phyloP scores from a whole-genome alignment of 2,888 invertebrate species.

The Entomobrya multifasciata region DNA sequence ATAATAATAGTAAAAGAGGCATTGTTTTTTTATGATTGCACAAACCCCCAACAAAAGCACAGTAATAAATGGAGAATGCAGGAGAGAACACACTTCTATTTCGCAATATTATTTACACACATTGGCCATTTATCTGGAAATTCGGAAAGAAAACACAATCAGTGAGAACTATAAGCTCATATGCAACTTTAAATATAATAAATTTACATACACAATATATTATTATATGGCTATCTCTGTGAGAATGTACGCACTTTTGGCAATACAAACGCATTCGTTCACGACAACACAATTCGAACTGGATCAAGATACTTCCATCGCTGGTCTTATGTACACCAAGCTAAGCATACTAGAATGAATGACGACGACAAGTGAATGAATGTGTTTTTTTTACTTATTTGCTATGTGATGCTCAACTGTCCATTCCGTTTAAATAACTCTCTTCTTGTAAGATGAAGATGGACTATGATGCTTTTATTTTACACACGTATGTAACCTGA shows the following conservation, averaged over 20 bases:
- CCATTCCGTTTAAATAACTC: background rate
- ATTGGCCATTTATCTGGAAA: background rate
- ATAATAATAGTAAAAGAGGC: background rate
- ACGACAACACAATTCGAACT: background rate
- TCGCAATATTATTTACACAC: constrained; percentile 25
- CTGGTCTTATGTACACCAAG: background rate
- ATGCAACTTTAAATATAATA: no score
- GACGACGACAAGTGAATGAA: constrained; percentile 1
- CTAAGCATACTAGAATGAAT: no score
- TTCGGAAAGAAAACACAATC: no score
- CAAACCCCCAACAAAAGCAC: background rate
- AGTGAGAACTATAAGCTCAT: no score
- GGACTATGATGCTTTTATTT: background rate
- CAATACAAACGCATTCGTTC: background rate
- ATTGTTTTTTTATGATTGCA: constrained; percentile 9
- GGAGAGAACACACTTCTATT: no score
- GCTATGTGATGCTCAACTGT: background rate
- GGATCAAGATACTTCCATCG: background rate
- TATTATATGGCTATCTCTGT: no score
- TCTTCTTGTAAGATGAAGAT: background rate
- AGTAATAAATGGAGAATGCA: no score
- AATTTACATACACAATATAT: no score
- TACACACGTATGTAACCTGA: background rate
- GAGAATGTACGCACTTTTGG: background rate
- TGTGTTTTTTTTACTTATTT: background rate